These are phyloP conservation scores for Apocrypta bakeri DNA, from an alignment of 1,140 invertebrate species.

Conservation along the genomic window DNA sequence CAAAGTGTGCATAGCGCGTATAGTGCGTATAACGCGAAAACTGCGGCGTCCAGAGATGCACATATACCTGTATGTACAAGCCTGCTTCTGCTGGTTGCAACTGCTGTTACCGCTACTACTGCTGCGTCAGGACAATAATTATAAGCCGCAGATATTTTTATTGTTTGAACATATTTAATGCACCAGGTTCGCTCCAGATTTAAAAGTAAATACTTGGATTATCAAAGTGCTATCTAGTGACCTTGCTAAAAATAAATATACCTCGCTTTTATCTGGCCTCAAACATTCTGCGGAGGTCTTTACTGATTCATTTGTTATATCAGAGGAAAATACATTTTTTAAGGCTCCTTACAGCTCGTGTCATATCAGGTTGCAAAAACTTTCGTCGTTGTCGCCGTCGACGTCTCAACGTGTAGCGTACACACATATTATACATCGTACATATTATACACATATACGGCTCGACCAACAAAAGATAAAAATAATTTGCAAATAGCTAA, in stretches of 20 bases:
- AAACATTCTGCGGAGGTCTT: slow-evolving; percentile 44
- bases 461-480: slow-evolving; percentile 38
- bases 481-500: slow-evolving; percentile 41
- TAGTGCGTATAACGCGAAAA: background rate
- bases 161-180: slow-evolving; percentile 28
- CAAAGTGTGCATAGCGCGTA: background rate
- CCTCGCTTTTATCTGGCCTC: slow-evolving; percentile 49
- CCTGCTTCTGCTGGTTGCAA: background rate
- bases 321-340: slow-evolving; percentile 50
- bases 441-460: background rate
- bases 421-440: no score
- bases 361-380: slow-evolving; percentile 41
- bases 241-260: slow-evolving; percentile 53
- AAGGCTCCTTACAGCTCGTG: slow-evolving; percentile 33
- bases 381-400: slow-evolving; percentile 34
- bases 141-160: slow-evolving; percentile 39
- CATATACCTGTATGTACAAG: background rate
- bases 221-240: slow-evolving; percentile 50
- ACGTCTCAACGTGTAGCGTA: background rate
- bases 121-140: slow-evolving; percentile 33
- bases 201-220: slow-evolving; percentile 48
- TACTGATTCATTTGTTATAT: slow-evolving; percentile 50
- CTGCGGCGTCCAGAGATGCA: background rate
- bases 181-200: slow-evolving; percentile 44
- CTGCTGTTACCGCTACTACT: background rate